Base-by-base conservation (phyloP, 2,113 vertebrate genomes). In the Labeo catla region DNA sequence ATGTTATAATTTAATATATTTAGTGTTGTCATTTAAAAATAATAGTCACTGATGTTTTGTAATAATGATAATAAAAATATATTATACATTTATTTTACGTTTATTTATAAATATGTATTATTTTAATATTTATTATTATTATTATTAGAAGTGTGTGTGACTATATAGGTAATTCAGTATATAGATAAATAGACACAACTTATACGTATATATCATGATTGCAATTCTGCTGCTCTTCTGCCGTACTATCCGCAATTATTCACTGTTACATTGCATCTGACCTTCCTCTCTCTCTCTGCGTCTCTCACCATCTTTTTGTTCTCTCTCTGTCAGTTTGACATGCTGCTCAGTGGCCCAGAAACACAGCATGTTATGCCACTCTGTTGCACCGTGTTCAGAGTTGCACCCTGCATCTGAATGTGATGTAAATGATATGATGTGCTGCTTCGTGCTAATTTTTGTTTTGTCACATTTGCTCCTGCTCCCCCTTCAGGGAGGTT, bases 401-500 rank as follows among this genome's bases (percentile, higher is more conserved):
- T 83, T 91, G 91, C 90, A 88, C 87, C 81, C 87, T 88, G 89
- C 86, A 91, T 92, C 86, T 90, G 92, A 94, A 93, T 90, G 86
- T 88, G 89, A 93, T 94, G 93, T 93, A 94, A 94, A 94, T 93
- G 93, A 95, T 94, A 93, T 91, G 92, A 94, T 94, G 91, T 87
- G 91, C 89, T 91, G 88, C 92, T 92, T 82, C 78, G 87, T 93
- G 91, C 92, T 88, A 90, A 87, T 90, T 88, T 92, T 73, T 57
- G 81, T 84, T 72, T 73, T 73, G 66, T 94, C 90, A 90, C 88
- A 94, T 93, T 90, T 79, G 77, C 76, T 90, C 87, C 81, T 16
- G 87, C 73, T 88, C 70, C 83, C 87, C 88, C 76, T 88, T 87
- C 76, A 61, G 86, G 89, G 12, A 61, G 52, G 57, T 81, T 87